These are phyloP conservation scores for Lepidurus apus DNA, from an alignment of 1,140 invertebrate genomes.

Conservation along the genomic window DNA sequence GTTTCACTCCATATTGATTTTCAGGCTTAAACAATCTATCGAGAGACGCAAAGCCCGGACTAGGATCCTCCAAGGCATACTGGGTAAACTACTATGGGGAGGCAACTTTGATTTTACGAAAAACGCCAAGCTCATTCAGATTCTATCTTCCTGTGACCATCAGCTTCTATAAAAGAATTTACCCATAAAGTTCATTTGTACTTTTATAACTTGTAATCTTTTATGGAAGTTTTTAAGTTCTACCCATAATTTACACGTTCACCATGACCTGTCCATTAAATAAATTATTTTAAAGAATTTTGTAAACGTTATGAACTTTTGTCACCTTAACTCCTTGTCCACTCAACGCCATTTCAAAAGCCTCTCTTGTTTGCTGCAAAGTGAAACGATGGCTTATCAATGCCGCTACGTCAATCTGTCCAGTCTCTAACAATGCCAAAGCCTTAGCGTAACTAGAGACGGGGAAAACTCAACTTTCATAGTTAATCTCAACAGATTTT, in stretches of 20 bases:
- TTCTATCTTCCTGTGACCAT: not conserved
- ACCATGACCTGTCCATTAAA: not conserved
- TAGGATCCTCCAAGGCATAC: not conserved
- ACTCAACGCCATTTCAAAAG: conserved; percentile 45
- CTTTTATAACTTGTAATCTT: not conserved
- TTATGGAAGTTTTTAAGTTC: too few species aligned
- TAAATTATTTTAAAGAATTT: not conserved
- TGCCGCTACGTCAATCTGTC: conserved; percentile 46
- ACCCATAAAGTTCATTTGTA: not conserved
- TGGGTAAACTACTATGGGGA: not conserved
- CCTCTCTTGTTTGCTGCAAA: conserved; percentile 46
- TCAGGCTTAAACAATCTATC: not conserved
- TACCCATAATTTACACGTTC: not conserved
- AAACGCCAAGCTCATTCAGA: not conserved
- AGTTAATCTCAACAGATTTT: conserved; percentile 26
- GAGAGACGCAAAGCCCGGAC: not conserved
- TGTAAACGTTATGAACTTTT: not conserved
- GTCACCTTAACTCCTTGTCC: conserved; percentile 30
- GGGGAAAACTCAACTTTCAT: conserved; percentile 26
- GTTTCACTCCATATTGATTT: not conserved
- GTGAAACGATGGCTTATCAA: conserved; percentile 48
- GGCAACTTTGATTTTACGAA: not conserved
- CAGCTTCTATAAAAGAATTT: not conserved
- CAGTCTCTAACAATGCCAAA: conserved; percentile 47
- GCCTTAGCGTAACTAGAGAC: conserved; percentile 49